These are phyloP conservation scores for Tribolium freemani DNA, from an alignment of 2,888 invertebrate species.

Conservation along the genomic window DNA sequence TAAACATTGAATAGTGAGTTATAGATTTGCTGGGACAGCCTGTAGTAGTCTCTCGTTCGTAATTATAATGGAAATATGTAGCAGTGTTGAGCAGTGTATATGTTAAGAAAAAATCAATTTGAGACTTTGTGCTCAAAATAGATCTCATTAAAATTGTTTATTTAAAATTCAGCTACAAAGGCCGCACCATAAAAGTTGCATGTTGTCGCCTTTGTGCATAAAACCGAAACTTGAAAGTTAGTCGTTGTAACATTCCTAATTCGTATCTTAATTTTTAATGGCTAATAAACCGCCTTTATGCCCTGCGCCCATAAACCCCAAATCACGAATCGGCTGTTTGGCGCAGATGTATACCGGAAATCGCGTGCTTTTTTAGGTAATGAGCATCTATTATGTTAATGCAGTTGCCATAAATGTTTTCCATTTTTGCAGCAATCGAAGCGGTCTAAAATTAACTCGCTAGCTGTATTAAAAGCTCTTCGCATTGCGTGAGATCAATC, in stretches of 20 bases:
- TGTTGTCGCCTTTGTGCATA: neutral
- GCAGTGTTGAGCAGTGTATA: no score
- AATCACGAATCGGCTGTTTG: conserved; percentile 19
- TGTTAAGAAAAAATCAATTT: no score
- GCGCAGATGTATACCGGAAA: conserved; percentile 4
- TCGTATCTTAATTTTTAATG: neutral
- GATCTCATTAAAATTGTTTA: no score
- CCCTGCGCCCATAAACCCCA: neutral
- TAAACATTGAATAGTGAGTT: no score
- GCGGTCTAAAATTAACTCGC: conserved; percentile 29
- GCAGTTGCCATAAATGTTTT: conserved; percentile 10
- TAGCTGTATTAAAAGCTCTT: conserved; percentile 19
- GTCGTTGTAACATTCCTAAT: neutral
- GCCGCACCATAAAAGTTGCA: neutral
- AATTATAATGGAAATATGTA: no score
- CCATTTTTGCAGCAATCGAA: conserved; percentile 16
- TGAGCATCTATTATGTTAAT: conserved; percentile 31
- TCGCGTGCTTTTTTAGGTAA: conserved; percentile 24
- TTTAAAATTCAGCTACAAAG: no score
- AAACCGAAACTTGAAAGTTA: no score
- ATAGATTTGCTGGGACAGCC: no score
- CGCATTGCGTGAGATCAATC: conserved; percentile 33
- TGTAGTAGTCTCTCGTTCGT: no score
- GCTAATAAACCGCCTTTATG: conserved; percentile 11
- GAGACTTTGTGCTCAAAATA: no score